Percentiles rank a stretch among this genome's conserved stretches.
These are phyloP conservation scores for Chaetogeoica ovagalla DNA, from an alignment of 2,888 invertebrate genomes.

Conservation along the genomic window DNA sequence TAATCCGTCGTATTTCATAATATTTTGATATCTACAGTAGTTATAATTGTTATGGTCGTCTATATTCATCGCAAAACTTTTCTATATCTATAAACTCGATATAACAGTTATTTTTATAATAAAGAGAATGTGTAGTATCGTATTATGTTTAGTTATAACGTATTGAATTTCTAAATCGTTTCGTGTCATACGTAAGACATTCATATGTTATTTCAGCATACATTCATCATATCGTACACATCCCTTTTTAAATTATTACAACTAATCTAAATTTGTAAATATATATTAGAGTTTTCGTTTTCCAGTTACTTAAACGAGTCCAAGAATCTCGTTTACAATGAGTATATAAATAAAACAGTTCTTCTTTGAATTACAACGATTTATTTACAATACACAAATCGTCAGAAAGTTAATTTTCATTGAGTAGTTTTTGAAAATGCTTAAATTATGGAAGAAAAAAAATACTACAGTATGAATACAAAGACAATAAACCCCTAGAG, in stretches of 20 bases:
- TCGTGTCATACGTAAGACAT: too few species aligned
- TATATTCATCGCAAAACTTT: too few species aligned
- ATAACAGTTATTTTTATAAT: too few species aligned
- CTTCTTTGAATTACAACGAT: constrained; percentile 18
- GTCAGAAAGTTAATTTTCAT: constrained; percentile 35
- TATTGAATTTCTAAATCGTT: too few species aligned
- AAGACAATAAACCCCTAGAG: constrained; percentile 33
- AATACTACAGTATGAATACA: not conserved
- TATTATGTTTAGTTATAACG: too few species aligned
- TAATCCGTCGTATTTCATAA: too few species aligned
- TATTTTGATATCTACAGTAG: too few species aligned
- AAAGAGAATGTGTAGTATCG: too few species aligned
- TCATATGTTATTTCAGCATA: too few species aligned
- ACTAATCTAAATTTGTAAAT: not conserved
- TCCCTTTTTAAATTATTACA: not conserved
- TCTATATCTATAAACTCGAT: too few species aligned
- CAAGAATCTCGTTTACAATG: not conserved
- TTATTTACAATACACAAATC: constrained; percentile 27
- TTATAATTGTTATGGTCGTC: too few species aligned
- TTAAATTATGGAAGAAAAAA: constrained; percentile 19
- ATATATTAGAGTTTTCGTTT: not conserved
- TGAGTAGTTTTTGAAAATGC: constrained; percentile 22
- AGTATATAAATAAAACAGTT: not conserved
- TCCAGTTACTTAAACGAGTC: not conserved
- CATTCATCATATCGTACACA: too few species aligned